Conservation (phyloP, 2,797 vertebrate species). For the Botia almorhae region DNA sequence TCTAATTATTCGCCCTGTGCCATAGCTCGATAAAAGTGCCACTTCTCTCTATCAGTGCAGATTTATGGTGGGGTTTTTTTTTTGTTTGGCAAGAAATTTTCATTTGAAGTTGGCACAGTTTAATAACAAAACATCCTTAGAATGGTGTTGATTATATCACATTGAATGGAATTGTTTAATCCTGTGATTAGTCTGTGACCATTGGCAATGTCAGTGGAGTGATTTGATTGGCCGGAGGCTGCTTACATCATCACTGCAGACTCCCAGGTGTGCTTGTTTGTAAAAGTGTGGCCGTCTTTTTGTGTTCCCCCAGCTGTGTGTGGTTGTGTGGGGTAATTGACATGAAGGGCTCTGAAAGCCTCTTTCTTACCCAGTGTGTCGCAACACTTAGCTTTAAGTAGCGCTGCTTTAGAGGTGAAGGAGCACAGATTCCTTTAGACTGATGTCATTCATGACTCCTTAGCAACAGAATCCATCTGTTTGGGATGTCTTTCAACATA, state of each 20-base stretch:
- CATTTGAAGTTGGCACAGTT: neutral
- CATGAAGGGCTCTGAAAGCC: slow-evolving; percentile 43
- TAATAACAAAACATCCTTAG: neutral
- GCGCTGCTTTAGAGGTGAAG: slow-evolving; percentile 63
- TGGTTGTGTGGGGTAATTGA: slow-evolving; percentile 47
- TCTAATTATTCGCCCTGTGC: slow-evolving; percentile 14
- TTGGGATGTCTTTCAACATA: slow-evolving; percentile 44
- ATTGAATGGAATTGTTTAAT: neutral
- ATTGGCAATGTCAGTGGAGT: neutral
- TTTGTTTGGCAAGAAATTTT: neutral
- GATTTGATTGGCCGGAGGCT: neutral
- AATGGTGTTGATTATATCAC: neutral
- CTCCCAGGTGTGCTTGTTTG: slow-evolving; percentile 27
- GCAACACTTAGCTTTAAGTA: slow-evolving; percentile 54
- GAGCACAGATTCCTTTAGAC: slow-evolving; percentile 65
- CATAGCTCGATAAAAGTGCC: neutral
- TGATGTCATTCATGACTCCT: slow-evolving; percentile 55
- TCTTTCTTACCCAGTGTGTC: slow-evolving; percentile 33
- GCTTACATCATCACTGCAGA: neutral
- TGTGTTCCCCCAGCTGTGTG: slow-evolving; percentile 7
- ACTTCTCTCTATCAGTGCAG: neutral
- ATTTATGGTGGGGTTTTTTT: neutral
- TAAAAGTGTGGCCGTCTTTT: neutral
- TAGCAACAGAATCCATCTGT: slow-evolving; percentile 69
- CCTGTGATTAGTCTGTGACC: neutral